Percentiles rank a stretch among this genome's conserved stretches.
Evolutionary conservation across 1,140 invertebrate species (phyloP).

Genomic region (Saccostrea cuccullata): DNA sequence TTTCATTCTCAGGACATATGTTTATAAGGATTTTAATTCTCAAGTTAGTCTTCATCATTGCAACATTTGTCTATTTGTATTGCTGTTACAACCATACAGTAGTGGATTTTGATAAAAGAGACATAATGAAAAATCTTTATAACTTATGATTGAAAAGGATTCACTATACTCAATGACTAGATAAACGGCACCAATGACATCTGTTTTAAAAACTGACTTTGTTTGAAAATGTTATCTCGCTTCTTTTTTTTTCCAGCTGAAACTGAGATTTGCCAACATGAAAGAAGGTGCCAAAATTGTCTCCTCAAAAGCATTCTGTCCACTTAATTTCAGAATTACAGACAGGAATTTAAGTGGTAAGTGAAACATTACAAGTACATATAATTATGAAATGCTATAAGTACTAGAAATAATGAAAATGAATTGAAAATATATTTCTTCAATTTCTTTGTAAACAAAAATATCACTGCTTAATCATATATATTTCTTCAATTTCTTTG

Average conservation of each 20-base stretch:
- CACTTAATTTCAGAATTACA: slow-evolving; percentile 97
- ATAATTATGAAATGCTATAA: too few relatives aligned
- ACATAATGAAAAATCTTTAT: not conserved
- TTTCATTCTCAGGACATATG: too few relatives aligned
- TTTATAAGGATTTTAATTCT: too few relatives aligned
- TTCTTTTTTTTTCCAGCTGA: slow-evolving; percentile 83
- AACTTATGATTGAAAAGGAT: not conserved
- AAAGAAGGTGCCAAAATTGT: slow-evolving; percentile 95
- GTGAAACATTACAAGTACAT: slow-evolving; percentile 41
- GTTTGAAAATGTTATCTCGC: not conserved
- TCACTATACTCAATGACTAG: not conserved
- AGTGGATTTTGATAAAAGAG: too few relatives aligned
- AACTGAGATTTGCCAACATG: slow-evolving; percentile 96
- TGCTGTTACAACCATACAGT: too few relatives aligned
- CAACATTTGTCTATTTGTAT: too few relatives aligned
- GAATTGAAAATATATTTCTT: too few relatives aligned
- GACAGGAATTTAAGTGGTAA: slow-evolving; percentile 90
- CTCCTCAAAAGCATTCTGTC: slow-evolving; percentile 99
- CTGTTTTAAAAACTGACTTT: not conserved
- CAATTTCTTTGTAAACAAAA: too few relatives aligned
- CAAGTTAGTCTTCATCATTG: too few relatives aligned
- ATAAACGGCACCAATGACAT: not conserved
- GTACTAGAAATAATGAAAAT: too few relatives aligned
- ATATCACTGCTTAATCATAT: too few relatives aligned
- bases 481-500: too few relatives aligned